These are phyloP conservation scores for Gortyna flavago DNA, from an alignment of 2,888 invertebrate genomes.

Conservation along the genomic window DNA sequence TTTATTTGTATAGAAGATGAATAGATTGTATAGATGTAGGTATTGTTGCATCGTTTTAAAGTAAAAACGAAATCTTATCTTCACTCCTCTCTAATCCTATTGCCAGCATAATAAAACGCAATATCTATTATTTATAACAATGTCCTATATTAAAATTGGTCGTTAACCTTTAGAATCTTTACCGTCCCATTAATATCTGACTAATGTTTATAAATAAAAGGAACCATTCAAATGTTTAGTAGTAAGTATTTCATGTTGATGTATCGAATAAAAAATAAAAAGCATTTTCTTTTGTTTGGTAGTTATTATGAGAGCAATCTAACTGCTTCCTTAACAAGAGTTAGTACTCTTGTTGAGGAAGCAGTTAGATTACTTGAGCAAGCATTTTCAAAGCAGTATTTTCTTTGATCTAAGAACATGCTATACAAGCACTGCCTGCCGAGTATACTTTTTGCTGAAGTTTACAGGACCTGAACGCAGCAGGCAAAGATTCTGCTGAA, in stretches of 20 bases:
- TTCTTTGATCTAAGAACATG: not conserved
- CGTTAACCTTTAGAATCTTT: not conserved
- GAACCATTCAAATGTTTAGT: not conserved
- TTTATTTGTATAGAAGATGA: too few relatives aligned
- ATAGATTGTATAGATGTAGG: too few relatives aligned
- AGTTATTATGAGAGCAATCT: not conserved
- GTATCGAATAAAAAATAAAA: conserved; percentile 8
- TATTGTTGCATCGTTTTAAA: not conserved
- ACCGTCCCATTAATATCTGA: not conserved
- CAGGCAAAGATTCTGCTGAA: not conserved
- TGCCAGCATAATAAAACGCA: not conserved
- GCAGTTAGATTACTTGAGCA: too few relatives aligned
- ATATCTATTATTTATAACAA: conserved; percentile 13
- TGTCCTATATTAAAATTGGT: not conserved
- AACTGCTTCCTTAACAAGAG: not conserved
- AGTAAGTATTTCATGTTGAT: conserved; percentile 11
- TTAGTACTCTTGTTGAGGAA: too few relatives aligned
- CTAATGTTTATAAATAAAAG: conserved; percentile 7
- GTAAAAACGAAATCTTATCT: not conserved
- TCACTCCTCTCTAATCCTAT: not conserved
- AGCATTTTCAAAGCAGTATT: not conserved
- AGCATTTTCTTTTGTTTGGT: conserved; percentile 2
- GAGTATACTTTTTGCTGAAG: not conserved
- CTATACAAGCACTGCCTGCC: not conserved
- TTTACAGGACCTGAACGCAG: not conserved